A percentile compares a stretch with the other conserved stretches of the same genome.
Conservation (phyloP, 2,113 vertebrate species). For the Poeciliopsis turrubarensis region DNA sequence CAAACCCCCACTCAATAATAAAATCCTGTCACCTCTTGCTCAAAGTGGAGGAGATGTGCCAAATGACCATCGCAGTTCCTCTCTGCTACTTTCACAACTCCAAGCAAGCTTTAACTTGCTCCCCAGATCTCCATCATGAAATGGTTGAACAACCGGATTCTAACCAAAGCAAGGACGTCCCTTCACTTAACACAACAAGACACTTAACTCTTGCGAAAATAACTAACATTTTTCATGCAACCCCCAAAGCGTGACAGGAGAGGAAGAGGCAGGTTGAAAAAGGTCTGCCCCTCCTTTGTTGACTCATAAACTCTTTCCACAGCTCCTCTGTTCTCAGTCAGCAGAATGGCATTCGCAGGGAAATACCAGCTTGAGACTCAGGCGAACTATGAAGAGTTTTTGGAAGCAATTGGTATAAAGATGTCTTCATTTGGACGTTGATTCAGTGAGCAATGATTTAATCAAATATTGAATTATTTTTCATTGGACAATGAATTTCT, state of each 20-base stretch:
- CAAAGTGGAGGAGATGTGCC: no score
- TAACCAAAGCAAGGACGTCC: neutral
- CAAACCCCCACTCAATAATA: no score
- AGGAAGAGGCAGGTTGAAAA: conserved; percentile 11
- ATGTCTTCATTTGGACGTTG: neutral
- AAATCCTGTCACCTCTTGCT: no score
- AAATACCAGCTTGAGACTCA: conserved; percentile 85
- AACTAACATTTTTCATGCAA: neutral
- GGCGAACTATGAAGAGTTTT: conserved; percentile 85
- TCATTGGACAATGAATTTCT: neutral
- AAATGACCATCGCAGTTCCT: no score
- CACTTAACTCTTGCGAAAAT: neutral
- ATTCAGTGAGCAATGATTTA: neutral
- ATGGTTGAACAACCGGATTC: conserved; percentile 14
- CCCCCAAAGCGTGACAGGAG: neutral
- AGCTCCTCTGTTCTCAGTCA: conserved; percentile 15
- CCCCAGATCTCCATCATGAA: neutral
- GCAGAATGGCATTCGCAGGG: conserved; percentile 83
- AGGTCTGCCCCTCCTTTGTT: conserved; percentile 51
- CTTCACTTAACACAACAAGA: neutral
- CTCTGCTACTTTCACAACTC: neutral
- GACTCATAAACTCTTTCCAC: conserved; percentile 18
- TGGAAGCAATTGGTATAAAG: conserved; percentile 75
- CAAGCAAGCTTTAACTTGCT: conserved; percentile 39
- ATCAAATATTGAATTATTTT: neutral